These are phyloP conservation scores for Maniola hyperantus DNA, from an alignment of 2,888 invertebrate genomes.

Conservation along the genomic window DNA sequence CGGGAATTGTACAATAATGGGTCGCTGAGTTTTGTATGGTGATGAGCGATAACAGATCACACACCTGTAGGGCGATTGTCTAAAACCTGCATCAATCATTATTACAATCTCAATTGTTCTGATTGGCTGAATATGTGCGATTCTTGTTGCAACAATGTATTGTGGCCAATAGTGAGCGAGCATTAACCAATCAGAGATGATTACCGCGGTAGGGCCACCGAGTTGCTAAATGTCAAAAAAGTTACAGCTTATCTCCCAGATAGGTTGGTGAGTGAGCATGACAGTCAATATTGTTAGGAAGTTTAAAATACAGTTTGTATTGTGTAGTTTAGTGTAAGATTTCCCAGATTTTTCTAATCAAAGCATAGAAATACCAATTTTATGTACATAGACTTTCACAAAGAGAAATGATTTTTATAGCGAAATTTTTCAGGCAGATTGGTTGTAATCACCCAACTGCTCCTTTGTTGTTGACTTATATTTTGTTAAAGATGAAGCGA, in stretches of 20 bases:
- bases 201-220: no score
- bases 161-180: no score
- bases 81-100: no score
- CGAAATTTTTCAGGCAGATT: conserved; percentile 4
- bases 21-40: no score
- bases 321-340: conserved; percentile 6
- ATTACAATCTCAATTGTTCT: no score
- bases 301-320: conserved; percentile 3
- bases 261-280: conserved; percentile 16
- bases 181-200: no score
- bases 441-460: not conserved
- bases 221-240: conserved; percentile 5
- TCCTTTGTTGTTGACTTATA: not conserved
- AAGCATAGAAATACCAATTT: conserved; percentile 4
- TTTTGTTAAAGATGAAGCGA: conserved; percentile 6
- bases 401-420: conserved; percentile 7
- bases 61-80: no score
- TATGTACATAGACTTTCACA: conserved; percentile 2
- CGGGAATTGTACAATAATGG: no score
- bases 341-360: conserved; percentile 5
- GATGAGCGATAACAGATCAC: no score
- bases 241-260: not conserved
- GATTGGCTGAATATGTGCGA: no score
- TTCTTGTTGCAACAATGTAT: no score
- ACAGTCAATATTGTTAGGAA: conserved; percentile 15